phyloP scores from a whole-genome alignment of 2,797 vertebrate genomes.

The Sciurus carolinensis region DNA sequence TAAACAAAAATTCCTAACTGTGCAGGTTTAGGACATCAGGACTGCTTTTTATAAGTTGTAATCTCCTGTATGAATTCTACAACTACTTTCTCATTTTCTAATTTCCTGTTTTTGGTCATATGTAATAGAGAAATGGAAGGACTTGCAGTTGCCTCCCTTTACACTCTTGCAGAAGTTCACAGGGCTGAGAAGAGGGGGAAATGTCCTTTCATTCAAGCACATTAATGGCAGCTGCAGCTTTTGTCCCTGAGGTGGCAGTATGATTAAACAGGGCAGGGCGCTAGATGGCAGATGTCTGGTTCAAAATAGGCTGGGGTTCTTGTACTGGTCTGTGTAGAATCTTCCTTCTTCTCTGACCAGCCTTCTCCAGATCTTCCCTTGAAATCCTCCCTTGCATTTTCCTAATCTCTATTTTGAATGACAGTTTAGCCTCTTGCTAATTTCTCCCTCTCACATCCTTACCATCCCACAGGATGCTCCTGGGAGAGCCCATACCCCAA shows the following conservation, averaged over 20 bases:
- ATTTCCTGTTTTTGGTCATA: neutral
- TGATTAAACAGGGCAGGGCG: neutral
- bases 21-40: slow-evolving; percentile 24
- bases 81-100: neutral
- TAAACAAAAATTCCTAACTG: slow-evolving; percentile 1
- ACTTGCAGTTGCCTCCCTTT: neutral
- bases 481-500: neutral
- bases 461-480: neutral
- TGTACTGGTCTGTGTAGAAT: neutral
- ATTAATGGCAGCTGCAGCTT: neutral
- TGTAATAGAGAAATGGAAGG: neutral
- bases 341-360: neutral
- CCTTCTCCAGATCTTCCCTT: neutral
- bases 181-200: neutral
- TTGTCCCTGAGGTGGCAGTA: neutral
- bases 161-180: neutral
- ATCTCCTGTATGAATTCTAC: neutral
- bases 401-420: slow-evolving; percentile 21
- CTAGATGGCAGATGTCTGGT: neutral
- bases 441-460: neutral
- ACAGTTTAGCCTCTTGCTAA: neutral
- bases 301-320: neutral
- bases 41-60: neutral
- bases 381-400: neutral
- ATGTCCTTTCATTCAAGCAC: neutral